A percentile compares a stretch with the other conserved stretches of the same genome.
Evolutionary conservation across 1,140 invertebrate species (phyloP).

Genomic region (Drosophila insularis): DNA sequence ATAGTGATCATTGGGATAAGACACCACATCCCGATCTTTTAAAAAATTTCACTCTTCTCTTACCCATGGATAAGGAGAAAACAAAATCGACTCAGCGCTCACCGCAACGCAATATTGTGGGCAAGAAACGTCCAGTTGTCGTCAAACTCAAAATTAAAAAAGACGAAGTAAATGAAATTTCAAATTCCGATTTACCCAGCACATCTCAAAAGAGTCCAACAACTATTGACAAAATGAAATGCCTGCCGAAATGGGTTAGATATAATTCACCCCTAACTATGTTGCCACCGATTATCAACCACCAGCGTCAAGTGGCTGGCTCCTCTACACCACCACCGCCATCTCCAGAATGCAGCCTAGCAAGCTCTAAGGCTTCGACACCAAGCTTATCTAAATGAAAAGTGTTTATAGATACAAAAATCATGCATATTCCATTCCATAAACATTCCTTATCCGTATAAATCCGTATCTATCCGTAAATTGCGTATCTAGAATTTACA

Average conservation of each 20-base stretch:
- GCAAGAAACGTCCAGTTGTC: neutral
- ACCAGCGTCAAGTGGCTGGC: neutral
- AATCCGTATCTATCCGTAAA: neutral
- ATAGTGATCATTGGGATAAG: conserved; percentile 62
- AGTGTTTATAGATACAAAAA: neutral
- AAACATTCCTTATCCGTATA: neutral
- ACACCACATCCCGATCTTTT: conserved; percentile 40
- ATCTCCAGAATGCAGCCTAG: no score
- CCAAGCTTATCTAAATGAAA: neutral
- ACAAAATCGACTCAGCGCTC: neutral
- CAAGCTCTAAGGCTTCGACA: neutral
- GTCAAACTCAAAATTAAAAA: neutral
- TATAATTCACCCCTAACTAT: neutral
- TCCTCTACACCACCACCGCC: neutral
- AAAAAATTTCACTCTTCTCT: conserved; percentile 53
- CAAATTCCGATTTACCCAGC: neutral
- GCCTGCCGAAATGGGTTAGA: conserved; percentile 2
- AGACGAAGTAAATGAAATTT: neutral
- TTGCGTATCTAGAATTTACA: neutral
- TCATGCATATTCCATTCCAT: neutral
- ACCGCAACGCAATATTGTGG: neutral
- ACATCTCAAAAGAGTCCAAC: conserved; percentile 3
- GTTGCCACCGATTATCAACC: neutral
- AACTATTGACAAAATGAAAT: neutral
- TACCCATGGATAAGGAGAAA: conserved; percentile 12